A percentile compares a stretch with the other conserved stretches of the same genome.
These are phyloP conservation scores for Garra rufa DNA, from an alignment of 2,113 vertebrate genomes.

Conservation along the genomic window DNA sequence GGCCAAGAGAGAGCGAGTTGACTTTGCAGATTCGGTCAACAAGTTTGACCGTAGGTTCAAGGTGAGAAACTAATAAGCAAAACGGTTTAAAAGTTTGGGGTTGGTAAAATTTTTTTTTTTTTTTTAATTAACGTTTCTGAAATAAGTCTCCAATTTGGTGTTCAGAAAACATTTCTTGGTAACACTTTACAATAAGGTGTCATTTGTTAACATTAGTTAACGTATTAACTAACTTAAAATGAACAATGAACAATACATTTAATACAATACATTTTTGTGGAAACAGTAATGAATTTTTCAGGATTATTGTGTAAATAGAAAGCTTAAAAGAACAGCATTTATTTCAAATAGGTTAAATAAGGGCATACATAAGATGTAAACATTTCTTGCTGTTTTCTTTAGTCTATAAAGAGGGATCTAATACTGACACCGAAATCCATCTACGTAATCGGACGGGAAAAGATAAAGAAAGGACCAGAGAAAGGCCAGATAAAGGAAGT, in stretches of 20 bases:
- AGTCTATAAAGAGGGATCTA: constrained; percentile 94
- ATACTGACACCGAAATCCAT: constrained; percentile 92
- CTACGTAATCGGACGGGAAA: constrained; percentile 94
- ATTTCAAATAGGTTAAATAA: background rate
- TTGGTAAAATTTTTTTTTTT: background rate
- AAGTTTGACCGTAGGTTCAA: constrained; percentile 98
- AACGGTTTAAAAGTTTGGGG: background rate
- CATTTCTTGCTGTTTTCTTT: constrained; percentile 11
- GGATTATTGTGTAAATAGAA: too few species aligned
- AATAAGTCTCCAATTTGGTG: background rate
- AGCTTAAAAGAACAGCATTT: background rate
- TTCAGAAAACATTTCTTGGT: background rate
- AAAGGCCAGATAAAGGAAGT: constrained; percentile 95
- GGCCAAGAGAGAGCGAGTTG: constrained; percentile 87
- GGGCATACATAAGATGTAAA: background rate
- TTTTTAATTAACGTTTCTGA: background rate
- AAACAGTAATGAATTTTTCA: too few species aligned
- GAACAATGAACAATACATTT: too few species aligned
- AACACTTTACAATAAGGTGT: too few species aligned
- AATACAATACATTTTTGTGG: too few species aligned
- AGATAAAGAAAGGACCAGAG: constrained; percentile 94
- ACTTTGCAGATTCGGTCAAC: constrained; percentile 90
- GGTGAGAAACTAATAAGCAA: constrained; percentile 69
- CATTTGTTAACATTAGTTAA: too few species aligned
- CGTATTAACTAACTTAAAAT: too few species aligned